Base-by-base conservation (phyloP, 2,797 vertebrate genomes). In the Diplodus puntazzo region DNA sequence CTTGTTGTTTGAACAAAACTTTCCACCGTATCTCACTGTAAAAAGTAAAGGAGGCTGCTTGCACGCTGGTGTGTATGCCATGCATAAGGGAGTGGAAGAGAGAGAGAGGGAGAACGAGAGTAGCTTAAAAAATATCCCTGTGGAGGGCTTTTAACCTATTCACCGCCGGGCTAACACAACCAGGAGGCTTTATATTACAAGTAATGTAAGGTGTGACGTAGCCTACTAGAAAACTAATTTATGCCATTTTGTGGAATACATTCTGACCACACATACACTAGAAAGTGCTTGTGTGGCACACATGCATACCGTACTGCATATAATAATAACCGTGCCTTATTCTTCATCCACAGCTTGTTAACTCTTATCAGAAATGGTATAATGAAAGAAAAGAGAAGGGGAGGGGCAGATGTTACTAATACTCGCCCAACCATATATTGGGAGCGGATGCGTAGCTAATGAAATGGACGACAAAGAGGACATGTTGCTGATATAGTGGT, bases 401-500 rank as follows among this genome's bases (percentile, higher is more conserved):
- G 52, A 27, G 66, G 17, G 34, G 34, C 53, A 42, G 70, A 53
- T 16, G 12, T 39, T 79, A 68, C 82, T 78, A 83, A 82, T 77
- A 68, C 63, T 60, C 65, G 25, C 59, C 63, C 23, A 52, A 1
- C 60, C 46, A 64, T 83, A 82, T 78, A 78, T 62, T 62, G 57
- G 59, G 68, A 81, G 68, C 25, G 55, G 66, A 87, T 77, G 77
- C 48, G n/a, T 55, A 81, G 85, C 75, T 92, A 90, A 92, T 91
- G 83, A 92, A 93, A 90, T 77, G 76, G 79, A 87, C 34, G 42
- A 82, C 81, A 80, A 39, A 23, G 55, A 79, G 59, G 72, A 84
- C 84, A 81, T 81, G 85, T 83, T 92, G 89, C 89, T 90, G 87
- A 92, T 91, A 83, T 82, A 81, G 87, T 70, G 71, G 88, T 90